These are phyloP conservation scores for Artibeus lituratus DNA, from an alignment of 2,797 vertebrate genomes.

Conservation along the genomic window DNA sequence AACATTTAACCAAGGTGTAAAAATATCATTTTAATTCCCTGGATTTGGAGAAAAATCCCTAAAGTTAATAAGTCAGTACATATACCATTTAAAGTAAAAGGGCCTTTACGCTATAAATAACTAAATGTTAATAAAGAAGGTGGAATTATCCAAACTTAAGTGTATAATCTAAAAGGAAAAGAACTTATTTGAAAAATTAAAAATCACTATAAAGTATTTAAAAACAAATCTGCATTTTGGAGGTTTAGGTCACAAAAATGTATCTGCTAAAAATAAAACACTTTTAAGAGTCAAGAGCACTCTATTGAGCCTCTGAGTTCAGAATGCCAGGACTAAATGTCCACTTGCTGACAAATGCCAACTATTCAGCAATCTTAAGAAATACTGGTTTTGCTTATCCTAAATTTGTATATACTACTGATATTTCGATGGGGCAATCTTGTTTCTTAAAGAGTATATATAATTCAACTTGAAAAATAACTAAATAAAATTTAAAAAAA, in stretches of 20 bases:
- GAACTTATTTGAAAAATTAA: constrained; percentile 28
- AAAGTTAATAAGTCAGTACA: neutral
- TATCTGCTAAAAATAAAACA: constrained; percentile 39
- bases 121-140: constrained; percentile 7
- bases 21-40: neutral
- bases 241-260: neutral
- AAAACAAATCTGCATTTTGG: neutral
- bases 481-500: too few species aligned
- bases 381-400: constrained; percentile 9
- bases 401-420: constrained; percentile 6
- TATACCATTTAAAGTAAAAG: constrained; percentile 19
- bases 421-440: neutral
- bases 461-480: too few species aligned
- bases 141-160: neutral
- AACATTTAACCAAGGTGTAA: neutral
- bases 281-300: neutral
- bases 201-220: constrained; percentile 2
- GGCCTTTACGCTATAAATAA: neutral
- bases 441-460: neutral
- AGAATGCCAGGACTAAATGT: neutral
- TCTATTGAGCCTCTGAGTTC: neutral
- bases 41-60: neutral
- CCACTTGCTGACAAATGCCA: neutral
- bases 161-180: neutral
- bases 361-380: neutral